A percentile compares a stretch with the other conserved stretches of the same genome.
phyloP scores from a whole-genome alignment of 2,888 invertebrate species.

The Megalurothrips usitatus region DNA sequence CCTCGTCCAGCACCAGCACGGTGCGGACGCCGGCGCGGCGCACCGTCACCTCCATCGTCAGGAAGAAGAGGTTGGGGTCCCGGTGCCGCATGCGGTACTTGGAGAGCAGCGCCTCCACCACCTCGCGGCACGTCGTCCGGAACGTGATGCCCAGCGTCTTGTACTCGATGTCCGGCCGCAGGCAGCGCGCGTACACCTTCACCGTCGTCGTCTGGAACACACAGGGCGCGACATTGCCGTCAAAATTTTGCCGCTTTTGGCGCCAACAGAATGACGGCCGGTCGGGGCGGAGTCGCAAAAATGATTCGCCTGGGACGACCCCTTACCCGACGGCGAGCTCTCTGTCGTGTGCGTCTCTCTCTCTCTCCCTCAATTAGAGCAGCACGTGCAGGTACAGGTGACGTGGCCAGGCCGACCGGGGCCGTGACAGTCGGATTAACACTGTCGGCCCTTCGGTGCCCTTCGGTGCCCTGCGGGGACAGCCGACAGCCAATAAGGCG shows the following conservation, averaged over 20 bases:
- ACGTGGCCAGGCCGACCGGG: neutral
- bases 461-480: no score
- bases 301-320: no score
- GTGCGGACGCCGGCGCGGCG: constrained; percentile 74
- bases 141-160: constrained; percentile 87
- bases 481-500: neutral
- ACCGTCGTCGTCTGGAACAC: constrained; percentile 63
- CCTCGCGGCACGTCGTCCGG: constrained; percentile 82
- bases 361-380: no score
- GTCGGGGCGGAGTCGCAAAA: no score
- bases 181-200: constrained; percentile 83
- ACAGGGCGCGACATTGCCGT: neutral
- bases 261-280: no score
- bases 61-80: constrained; percentile 86
- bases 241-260: no score
- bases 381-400: neutral
- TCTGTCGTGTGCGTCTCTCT: no score
- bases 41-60: constrained; percentile 91
- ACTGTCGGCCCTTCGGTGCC: neutral
- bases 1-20: constrained; percentile 77
- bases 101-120: constrained; percentile 75
- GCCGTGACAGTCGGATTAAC: constrained; percentile 9
- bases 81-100: constrained; percentile 89
- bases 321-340: no score
- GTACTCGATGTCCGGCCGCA: constrained; percentile 91